Evolutionary conservation across 2,113 vertebrate species (phyloP).

Genomic region (Blennius ocellaris): DNA sequence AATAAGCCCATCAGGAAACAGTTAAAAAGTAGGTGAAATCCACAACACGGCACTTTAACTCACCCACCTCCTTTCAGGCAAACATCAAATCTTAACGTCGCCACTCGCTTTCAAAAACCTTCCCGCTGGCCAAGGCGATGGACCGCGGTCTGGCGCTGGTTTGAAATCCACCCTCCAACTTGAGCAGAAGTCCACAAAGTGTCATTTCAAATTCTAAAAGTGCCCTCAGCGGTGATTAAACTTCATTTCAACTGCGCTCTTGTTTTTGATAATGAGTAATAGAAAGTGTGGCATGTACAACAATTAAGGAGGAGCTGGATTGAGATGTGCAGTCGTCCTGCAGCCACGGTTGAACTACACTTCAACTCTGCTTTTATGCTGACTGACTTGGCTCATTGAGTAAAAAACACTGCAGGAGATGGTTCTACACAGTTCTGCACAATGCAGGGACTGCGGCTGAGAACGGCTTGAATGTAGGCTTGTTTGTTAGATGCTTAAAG

Average conservation of each 20-base stretch:
- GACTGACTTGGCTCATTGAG: slow-evolving; percentile 29
- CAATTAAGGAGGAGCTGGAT: slow-evolving; percentile 37
- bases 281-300: slow-evolving; percentile 51
- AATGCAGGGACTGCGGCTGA: not conserved
- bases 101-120: not conserved
- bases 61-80: slow-evolving; percentile 38
- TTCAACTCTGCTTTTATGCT: slow-evolving; percentile 49
- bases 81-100: not conserved
- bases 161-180: slow-evolving; percentile 35
- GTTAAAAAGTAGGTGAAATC: slow-evolving; percentile 93
- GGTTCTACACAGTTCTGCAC: not conserved
- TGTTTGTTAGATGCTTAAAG: slow-evolving; percentile 16
- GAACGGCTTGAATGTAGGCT: not conserved
- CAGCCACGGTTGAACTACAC: slow-evolving; percentile 61
- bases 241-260: slow-evolving; percentile 60
- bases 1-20: slow-evolving; percentile 99
- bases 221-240: slow-evolving; percentile 61
- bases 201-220: slow-evolving; percentile 39
- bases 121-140: slow-evolving; percentile 2
- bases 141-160: slow-evolving; percentile 7
- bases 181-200: slow-evolving; percentile 19
- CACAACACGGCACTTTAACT: slow-evolving; percentile 32
- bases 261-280: slow-evolving; percentile 52
- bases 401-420: slow-evolving; percentile 4
- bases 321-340: slow-evolving; percentile 32